Conservation (phyloP, 1,140 invertebrate genomes). For the Drosophila saltans region DNA sequence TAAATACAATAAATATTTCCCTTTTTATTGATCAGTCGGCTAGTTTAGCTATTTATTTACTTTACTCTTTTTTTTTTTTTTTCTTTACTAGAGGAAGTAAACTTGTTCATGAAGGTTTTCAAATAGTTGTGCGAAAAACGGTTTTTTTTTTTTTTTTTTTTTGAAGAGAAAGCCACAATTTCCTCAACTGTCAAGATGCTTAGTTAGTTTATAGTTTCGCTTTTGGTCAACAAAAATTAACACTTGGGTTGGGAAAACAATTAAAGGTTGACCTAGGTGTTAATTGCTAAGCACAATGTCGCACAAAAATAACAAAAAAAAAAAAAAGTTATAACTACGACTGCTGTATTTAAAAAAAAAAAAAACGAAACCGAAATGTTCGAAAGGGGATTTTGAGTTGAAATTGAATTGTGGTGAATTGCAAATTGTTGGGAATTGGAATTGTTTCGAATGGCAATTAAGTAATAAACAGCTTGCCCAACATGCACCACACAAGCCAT, state of each 20-base stretch:
- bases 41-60: no score
- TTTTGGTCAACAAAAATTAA: conserved; percentile 61
- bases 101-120: no score
- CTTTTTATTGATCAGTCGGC: no score
- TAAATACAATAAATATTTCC: no score
- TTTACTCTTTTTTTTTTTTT: no score
- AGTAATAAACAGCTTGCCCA: conserved; percentile 70
- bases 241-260: conserved; percentile 25
- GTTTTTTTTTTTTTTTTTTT: neutral
- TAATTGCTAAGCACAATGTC: conserved; percentile 53
- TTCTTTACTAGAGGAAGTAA: no score
- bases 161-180: conserved; percentile 3
- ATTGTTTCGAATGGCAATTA: conserved; percentile 57
- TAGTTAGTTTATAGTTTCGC: conserved; percentile 6
- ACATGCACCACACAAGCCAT: conserved; percentile 23
- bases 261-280: conserved; percentile 42
- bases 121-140: no score
- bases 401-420: conserved; percentile 30
- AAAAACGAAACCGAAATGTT: conserved; percentile 13
- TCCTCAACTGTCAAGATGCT: neutral
- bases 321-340: neutral
- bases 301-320: conserved; percentile 2
- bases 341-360: conserved; percentile 9
- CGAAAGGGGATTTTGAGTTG: conserved; percentile 25
- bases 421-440: conserved; percentile 13